These are phyloP conservation scores for Hoplostethus atlanticus DNA, from an alignment of 2,797 vertebrate genomes.

Conservation along the genomic window DNA sequence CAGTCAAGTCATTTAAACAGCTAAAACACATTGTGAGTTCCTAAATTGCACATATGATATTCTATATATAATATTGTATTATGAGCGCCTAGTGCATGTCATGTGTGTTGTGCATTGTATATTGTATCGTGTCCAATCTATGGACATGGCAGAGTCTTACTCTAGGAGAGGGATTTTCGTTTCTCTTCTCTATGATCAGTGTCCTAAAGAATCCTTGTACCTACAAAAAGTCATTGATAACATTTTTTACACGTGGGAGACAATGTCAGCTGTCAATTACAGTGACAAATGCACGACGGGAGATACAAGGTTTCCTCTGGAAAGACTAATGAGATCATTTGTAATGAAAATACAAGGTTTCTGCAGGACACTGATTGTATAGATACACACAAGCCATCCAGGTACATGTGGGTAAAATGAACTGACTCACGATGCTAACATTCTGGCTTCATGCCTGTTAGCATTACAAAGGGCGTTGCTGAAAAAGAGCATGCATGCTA, in stretches of 20 bases:
- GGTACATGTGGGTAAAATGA: conserved; percentile 37
- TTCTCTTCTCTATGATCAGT: conserved; percentile 52
- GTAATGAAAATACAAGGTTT: conserved; percentile 31
- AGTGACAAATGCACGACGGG: conserved; percentile 1
- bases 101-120: too few species aligned
- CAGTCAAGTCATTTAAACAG: conserved; percentile 20
- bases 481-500: conserved; percentile 8
- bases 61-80: too few species aligned
- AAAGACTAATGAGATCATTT: conserved; percentile 32
- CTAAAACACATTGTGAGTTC: not conserved
- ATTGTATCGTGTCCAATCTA: not conserved
- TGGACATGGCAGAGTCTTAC: not conserved
- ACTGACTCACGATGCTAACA: conserved; percentile 39
- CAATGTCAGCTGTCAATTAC: conserved; percentile 46
- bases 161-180: conserved; percentile 44
- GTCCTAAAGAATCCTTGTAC: conserved; percentile 26
- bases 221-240: not conserved
- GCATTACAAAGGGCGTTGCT: conserved; percentile 37
- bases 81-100: too few species aligned
- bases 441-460: conserved; percentile 40
- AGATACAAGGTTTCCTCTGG: conserved; percentile 38
- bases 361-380: conserved; percentile 5
- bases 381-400: conserved; percentile 23
- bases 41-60: too few species aligned
- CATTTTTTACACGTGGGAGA: conserved; percentile 23